phyloP scores from a whole-genome alignment of 1,140 invertebrate genomes.

The Oedothorax gibbosus region DNA sequence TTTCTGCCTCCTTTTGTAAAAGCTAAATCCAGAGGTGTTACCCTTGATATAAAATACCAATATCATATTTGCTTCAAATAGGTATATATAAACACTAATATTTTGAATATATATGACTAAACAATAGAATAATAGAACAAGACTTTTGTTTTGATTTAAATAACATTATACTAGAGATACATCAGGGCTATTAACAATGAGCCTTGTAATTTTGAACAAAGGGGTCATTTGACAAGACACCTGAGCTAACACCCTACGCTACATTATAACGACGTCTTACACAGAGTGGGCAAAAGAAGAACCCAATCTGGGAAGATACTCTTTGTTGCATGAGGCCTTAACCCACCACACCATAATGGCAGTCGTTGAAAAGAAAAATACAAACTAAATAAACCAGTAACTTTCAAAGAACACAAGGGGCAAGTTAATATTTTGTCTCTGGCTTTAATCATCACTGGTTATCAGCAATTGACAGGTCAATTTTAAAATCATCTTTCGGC shows the following conservation, averaged over 20 bases:
- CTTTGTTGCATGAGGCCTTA: no score
- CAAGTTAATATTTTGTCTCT: no score
- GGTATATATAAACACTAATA: neutral
- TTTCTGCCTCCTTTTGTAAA: neutral
- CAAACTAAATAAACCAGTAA: no score
- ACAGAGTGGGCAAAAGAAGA: no score
- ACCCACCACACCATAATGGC: no score
- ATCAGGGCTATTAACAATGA: neutral
- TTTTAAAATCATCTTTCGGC: no score
- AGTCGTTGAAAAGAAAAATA: no score
- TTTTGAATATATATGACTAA: neutral
- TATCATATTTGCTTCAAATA: neutral
- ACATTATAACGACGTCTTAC: no score
- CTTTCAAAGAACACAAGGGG: no score
- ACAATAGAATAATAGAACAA: neutral
- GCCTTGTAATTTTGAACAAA: neutral
- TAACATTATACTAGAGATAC: neutral
- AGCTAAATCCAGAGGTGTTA: slow-evolving; percentile 6
- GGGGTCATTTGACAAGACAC: neutral
- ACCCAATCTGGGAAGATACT: no score
- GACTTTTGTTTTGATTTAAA: neutral
- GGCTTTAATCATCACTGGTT: no score
- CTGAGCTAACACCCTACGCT: neutral
- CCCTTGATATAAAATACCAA: neutral
- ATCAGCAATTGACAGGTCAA: no score